Conservation (phyloP, 2,888 invertebrate species). For the Empis stercorea region DNA sequence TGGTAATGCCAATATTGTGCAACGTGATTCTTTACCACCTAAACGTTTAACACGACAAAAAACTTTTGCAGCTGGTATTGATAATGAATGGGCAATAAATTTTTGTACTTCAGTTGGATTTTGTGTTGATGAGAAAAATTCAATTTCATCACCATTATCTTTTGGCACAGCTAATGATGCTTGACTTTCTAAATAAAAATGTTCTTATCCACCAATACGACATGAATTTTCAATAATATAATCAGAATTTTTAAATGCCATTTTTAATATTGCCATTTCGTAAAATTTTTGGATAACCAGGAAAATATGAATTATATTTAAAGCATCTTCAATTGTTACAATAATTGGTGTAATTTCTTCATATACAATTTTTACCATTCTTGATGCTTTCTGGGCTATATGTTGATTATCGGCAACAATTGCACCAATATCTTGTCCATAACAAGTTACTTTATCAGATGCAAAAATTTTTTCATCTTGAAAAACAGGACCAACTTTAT, state of each 20-base stretch:
- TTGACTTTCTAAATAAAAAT: slow-evolving; percentile 90
- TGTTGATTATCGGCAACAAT: slow-evolving; percentile 65
- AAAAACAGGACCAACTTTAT: slow-evolving; percentile 54
- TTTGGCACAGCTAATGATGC: slow-evolving; percentile 57
- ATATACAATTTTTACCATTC: slow-evolving; percentile 66
- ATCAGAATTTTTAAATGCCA: slow-evolving; percentile 53
- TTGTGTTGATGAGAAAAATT: slow-evolving; percentile 74
- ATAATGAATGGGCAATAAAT: slow-evolving; percentile 54
- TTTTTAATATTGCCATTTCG: slow-evolving; percentile 53
- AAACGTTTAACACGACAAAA: slow-evolving; percentile 69
- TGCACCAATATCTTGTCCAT: slow-evolving; percentile 74
- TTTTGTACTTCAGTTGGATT: slow-evolving; percentile 65
- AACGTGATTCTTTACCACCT: slow-evolving; percentile 84
- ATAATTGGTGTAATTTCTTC: slow-evolving; percentile 69
- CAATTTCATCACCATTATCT: slow-evolving; percentile 73
- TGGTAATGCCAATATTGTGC: slow-evolving; percentile 52
- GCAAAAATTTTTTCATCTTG: slow-evolving; percentile 79
- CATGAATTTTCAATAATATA: slow-evolving; percentile 66
- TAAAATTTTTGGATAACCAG: slow-evolving; percentile 45
- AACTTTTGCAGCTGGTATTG: slow-evolving; percentile 60
- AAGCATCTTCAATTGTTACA: slow-evolving; percentile 81
- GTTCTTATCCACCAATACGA: slow-evolving; percentile 84
- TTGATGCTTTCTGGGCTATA: slow-evolving; percentile 71
- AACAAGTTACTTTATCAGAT: slow-evolving; percentile 57
- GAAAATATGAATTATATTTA: slow-evolving; percentile 54